Percentiles rank a stretch among this genome's conserved stretches.
Evolutionary conservation across 2,797 vertebrate species (phyloP).

Genomic region (Gorsachius magnificus): DNA sequence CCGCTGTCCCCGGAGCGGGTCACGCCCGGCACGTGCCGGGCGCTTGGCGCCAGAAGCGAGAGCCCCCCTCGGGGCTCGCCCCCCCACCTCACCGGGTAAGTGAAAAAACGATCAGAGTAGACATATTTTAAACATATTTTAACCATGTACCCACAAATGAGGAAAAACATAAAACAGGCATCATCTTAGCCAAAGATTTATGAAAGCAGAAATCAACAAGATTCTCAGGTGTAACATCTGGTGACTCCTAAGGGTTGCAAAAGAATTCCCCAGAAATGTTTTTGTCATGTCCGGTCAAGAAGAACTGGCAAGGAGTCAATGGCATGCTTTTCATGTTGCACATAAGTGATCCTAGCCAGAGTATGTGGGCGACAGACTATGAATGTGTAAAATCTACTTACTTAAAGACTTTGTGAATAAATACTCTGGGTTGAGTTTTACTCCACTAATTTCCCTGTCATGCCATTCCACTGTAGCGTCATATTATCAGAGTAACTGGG

Average conservation of each 20-base stretch:
- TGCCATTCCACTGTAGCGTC: neutral
- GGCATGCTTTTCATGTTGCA: neutral
- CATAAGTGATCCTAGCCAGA: neutral
- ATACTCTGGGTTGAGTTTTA: neutral
- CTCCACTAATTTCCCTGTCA: neutral
- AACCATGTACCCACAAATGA: neutral
- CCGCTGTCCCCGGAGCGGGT: too few relatives aligned
- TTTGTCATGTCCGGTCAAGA: neutral
- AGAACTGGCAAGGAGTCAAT: neutral
- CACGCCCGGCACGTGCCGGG: too few relatives aligned
- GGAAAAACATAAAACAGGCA: neutral
- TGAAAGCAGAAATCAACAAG: neutral
- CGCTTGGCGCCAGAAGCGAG: too few relatives aligned
- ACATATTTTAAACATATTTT: neutral
- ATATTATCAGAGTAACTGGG: neutral
- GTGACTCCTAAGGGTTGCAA: neutral
- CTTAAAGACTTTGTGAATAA: neutral
- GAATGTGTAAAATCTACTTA: neutral
- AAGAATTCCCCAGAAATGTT: neutral
- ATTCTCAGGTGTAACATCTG: neutral
- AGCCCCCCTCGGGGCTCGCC: too few relatives aligned
- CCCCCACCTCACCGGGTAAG: too few relatives aligned
- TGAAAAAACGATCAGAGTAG: too few relatives aligned
- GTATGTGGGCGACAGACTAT: neutral
- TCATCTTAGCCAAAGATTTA: neutral